Evolutionary conservation across 2,113 vertebrate genomes (phyloP).

Genomic region (Tachysurus fulvidraco): DNA sequence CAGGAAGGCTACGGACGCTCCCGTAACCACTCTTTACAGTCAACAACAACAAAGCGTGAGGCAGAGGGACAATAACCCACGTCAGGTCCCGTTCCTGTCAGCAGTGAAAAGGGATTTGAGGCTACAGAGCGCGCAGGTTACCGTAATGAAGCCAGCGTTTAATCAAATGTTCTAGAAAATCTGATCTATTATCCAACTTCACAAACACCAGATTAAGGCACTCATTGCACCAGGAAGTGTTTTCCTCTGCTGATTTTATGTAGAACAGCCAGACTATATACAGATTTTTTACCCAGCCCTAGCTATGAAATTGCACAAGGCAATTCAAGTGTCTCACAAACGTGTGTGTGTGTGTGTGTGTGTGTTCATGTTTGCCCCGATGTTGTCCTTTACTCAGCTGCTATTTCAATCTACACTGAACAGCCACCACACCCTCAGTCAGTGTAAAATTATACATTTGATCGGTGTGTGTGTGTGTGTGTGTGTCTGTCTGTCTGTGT

Average conservation of each 20-base stretch:
- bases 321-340: neutral
- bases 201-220: neutral
- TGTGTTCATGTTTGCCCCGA: slow-evolving; percentile 5
- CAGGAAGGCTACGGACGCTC: neutral
- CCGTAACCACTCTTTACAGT: neutral
- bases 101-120: neutral
- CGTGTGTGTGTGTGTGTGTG: slow-evolving; percentile 7
- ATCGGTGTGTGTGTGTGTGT: slow-evolving; percentile 45
- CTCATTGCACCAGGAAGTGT: neutral
- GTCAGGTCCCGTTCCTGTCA: neutral
- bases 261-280: neutral
- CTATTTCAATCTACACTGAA: slow-evolving; percentile 70
- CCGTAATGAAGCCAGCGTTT: neutral
- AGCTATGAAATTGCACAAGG: neutral
- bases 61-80: neutral
- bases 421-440: slow-evolving; percentile 69
- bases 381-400: slow-evolving; percentile 60
- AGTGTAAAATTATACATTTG: slow-evolving; percentile 55
- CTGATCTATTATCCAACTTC: neutral
- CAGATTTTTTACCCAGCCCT: neutral
- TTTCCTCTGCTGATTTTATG: neutral
- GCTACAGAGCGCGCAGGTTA: neutral
- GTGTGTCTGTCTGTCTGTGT: slow-evolving; percentile 26
- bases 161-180: neutral
- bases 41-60: neutral